Evolutionary conservation across 2,888 invertebrate species (phyloP).

Genomic region (Caenorhabditis becei): DNA sequence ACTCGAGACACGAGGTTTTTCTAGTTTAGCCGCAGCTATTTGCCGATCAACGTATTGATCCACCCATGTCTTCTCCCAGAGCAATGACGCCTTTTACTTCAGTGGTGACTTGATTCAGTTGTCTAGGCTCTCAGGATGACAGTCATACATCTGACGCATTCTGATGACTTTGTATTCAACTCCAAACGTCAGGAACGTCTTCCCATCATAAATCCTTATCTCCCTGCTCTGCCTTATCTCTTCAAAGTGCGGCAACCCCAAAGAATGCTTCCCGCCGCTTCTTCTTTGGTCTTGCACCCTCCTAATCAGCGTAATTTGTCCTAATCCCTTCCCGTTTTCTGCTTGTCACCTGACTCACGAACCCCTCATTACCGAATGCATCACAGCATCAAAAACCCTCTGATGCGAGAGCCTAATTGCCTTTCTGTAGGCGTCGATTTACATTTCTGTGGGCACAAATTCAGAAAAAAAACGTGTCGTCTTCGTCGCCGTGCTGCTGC

Average conservation of each 20-base stretch:
- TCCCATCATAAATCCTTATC: too few species aligned
- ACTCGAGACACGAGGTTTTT: not conserved
- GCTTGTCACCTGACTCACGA: slow-evolving; percentile 24
- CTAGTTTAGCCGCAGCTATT: too few species aligned
- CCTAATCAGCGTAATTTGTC: slow-evolving; percentile 9
- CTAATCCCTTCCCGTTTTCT: slow-evolving; percentile 4
- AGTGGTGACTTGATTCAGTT: too few species aligned
- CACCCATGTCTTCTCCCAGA: too few species aligned
- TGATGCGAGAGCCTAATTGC: slow-evolving; percentile 10
- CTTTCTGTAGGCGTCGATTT: slow-evolving; percentile 37
- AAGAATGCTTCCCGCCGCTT: not conserved
- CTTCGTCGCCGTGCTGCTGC: not conserved
- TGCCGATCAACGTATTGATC: too few species aligned
- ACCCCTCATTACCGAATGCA: slow-evolving; percentile 23
- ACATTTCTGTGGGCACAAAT: slow-evolving; percentile 29
- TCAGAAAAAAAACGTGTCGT: slow-evolving; percentile 16
- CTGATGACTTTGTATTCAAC: too few species aligned
- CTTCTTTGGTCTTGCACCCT: not conserved
- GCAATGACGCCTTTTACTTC: too few species aligned
- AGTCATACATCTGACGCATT: too few species aligned
- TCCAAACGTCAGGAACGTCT: too few species aligned
- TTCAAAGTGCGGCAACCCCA: not conserved
- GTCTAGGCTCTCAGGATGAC: too few species aligned
- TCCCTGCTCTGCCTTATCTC: too few species aligned
- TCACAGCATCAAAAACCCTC: slow-evolving; percentile 17